These are phyloP conservation scores for Cyclina sinensis DNA, from an alignment of 1,140 invertebrate species.

Conservation along the genomic window DNA sequence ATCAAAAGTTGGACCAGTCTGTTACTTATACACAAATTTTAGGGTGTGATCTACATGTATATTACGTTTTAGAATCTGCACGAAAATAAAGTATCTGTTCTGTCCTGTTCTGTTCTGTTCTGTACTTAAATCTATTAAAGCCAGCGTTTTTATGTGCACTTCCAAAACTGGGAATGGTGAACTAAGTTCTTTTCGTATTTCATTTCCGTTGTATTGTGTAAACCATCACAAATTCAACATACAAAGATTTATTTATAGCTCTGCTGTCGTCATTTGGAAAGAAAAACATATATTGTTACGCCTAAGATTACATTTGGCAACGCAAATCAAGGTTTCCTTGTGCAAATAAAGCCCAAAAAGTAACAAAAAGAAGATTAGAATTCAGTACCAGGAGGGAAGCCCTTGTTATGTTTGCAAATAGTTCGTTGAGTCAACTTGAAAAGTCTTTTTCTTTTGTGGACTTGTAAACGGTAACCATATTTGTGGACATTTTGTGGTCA, in stretches of 20 bases:
- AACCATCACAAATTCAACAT: too few species aligned
- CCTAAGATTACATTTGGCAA: not conserved
- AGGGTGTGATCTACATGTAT: too few species aligned
- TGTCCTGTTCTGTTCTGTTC: too few species aligned
- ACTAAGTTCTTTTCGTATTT: too few species aligned
- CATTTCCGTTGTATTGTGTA: too few species aligned
- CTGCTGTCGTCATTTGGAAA: not conserved
- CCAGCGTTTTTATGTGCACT: too few species aligned
- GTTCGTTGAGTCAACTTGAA: not conserved
- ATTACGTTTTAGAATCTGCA: too few species aligned
- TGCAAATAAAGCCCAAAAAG: constrained; percentile 4
- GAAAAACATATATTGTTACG: not conserved
- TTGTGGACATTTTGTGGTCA: not conserved
- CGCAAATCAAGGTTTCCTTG: constrained; percentile 6
- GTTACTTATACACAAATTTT: too few species aligned
- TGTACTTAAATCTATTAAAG: too few species aligned
- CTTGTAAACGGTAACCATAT: not conserved
- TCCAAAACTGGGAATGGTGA: too few species aligned
- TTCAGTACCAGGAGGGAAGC: not conserved
- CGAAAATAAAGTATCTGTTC: too few species aligned
- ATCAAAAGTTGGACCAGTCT: too few species aligned
- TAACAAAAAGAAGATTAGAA: not conserved
- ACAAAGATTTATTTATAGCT: not conserved
- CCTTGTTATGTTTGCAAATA: not conserved
- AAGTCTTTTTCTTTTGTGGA: not conserved